Base-by-base conservation (phyloP, 2,888 invertebrate species). In the Catocala sponsa region DNA sequence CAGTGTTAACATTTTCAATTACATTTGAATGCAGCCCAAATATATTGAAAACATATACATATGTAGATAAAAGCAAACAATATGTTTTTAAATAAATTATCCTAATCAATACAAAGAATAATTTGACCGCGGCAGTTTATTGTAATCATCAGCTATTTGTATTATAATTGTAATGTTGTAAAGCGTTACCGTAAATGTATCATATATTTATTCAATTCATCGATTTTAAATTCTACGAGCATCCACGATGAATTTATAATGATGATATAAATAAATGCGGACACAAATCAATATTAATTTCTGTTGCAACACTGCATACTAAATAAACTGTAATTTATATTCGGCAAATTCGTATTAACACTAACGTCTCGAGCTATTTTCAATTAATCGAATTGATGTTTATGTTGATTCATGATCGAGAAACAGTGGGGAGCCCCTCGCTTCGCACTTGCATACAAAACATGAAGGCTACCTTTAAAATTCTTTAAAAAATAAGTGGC, bases 341-440 rank as follows among this genome's bases (percentile, higher is more conserved):
- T 77, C 75, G 70, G 80, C 79, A 80, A 79, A 82, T 78, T 76
- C 64, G 62, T 79, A 78, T 70, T 75, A 73, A 69, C 67, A 76
- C 66, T 65, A 75, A 78, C 68, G 63, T 74, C 68, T 77, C 69
- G 78, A 80, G 81, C 80, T 81, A 79, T 89, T 87, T 89, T 89
- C 89, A 87, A 89, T 91, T 91, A 89, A 87, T 81, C 78, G 79
- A 86, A 87, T 85, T 79, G 83, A 84, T 90, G 83, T 90, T 87
- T 84, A 86, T 82, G 76, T 88, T 88, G 90, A 91, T 90, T 86
- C 85, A 90, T 84, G 80, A 75, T 82, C 74, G 80, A 75, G 76
- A 78, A 87, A 61, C 92, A 78, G 86, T 85, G 78, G 92, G 91
- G 89, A 80, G 88, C 81, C 81, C 52, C 72, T 50, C 63, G 72